Base-by-base conservation (phyloP, 2,797 vertebrate genomes). In the Enoplosus armatus region DNA sequence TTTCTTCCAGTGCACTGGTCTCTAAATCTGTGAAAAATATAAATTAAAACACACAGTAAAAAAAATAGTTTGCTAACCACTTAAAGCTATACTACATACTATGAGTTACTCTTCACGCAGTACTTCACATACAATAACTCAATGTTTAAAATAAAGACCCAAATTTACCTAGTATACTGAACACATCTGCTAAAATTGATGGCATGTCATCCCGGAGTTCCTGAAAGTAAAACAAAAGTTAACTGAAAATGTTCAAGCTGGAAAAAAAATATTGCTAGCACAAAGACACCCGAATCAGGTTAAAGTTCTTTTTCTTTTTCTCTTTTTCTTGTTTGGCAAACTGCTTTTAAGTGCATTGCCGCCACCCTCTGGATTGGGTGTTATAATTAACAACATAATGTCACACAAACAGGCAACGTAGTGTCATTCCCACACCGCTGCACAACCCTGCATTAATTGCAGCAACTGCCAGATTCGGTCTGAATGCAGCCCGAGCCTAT, bases 161-260 rank as follows among this genome's bases (percentile, higher is more conserved):
- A 31, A 27, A 79, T 92, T 73, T 93, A 98, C 98, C 98, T 90
- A 99, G 95, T 92, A 99, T 95, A 94, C 97, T 97, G 93, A 99
- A 99, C 27, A 98, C 98, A 88, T 99, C 98, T 86, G 98, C 98
- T 95, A 99, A 96, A 93, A 99, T 95, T 61, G 98, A 99, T 84
- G 98, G 94, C 97, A 99, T 97, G 86, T 99, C 98, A 67, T 99
- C 97, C 80, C 96, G 93, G 77, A 98, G 95, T 82, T 99, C 98
- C 98, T 99, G 87, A 85, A 90, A 72, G 37, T 20, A 80, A 45
- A 77, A 59, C 3, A 79, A 72, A 64, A 62, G 6, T 29, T 11
- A 33, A 18, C 2, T 14, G 1, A 58, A 6, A 48, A 26, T 41
- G n/a, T 54, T 69, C 20, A 33, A 18, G 33, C 14, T 60, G 45